Conservation (phyloP, 1,140 invertebrate genomes). For the Danaus plexippus region DNA sequence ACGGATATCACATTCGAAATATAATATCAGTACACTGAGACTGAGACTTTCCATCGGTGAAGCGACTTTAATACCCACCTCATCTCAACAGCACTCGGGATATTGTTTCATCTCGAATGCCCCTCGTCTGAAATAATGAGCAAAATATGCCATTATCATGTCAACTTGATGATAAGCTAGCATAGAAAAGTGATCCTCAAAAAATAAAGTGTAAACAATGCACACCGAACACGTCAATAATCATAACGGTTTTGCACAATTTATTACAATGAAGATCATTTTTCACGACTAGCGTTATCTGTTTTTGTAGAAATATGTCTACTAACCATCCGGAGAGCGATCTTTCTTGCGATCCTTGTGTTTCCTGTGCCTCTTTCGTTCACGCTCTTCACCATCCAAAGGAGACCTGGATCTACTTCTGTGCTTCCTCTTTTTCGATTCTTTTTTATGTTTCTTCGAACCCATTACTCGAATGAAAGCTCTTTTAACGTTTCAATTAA, state of each 20-base stretch:
- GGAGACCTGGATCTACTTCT: slow-evolving; percentile 59
- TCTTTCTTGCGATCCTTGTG: slow-evolving; percentile 64
- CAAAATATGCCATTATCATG: slow-evolving; percentile 67
- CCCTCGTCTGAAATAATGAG: slow-evolving; percentile 68
- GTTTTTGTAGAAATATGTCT: slow-evolving; percentile 20
- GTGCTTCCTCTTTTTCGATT: slow-evolving; percentile 67
- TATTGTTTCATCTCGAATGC: slow-evolving; percentile 52
- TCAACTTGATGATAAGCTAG: slow-evolving; percentile 39
- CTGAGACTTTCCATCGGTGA: not conserved
- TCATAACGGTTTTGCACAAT: slow-evolving; percentile 6
- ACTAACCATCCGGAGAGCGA: slow-evolving; percentile 64
- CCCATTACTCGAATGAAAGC: slow-evolving; percentile 35
- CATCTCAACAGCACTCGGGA: slow-evolving; percentile 33
- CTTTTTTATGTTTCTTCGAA: slow-evolving; percentile 65
- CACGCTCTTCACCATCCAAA: slow-evolving; percentile 49
- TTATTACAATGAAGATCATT: slow-evolving; percentile 33
- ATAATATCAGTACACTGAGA: too few species aligned
- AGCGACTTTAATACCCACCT: slow-evolving; percentile 49
- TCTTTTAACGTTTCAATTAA: not conserved
- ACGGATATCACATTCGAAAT: too few species aligned
- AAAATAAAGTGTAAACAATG: not conserved
- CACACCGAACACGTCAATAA: slow-evolving; percentile 1
- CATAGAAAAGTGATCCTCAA: slow-evolving; percentile 32
- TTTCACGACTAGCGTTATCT: slow-evolving; percentile 30
- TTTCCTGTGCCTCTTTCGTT: slow-evolving; percentile 59